These are phyloP conservation scores for Autographa gamma DNA, from an alignment of 2,888 invertebrate species.

Conservation along the genomic window DNA sequence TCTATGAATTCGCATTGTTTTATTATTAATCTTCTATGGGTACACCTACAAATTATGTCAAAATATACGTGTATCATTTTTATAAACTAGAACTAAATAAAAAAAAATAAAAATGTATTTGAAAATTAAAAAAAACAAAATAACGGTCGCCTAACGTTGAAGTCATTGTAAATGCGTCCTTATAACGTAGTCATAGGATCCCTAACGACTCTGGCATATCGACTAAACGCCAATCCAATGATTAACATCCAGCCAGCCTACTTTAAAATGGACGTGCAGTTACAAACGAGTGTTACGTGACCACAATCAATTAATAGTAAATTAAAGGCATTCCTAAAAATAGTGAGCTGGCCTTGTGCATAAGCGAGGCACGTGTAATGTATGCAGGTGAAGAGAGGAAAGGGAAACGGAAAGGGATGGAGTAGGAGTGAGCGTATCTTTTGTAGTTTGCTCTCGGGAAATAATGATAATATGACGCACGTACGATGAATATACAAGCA, in stretches of 20 bases:
- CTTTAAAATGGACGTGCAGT: constrained; percentile 1
- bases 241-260: background rate
- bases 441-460: background rate
- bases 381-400: background rate
- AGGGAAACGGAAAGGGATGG: background rate
- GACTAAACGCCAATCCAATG: background rate
- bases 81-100: too few species aligned
- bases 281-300: background rate
- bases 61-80: too few species aligned
- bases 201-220: background rate
- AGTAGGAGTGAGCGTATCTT: background rate
- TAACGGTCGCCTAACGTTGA: too few species aligned
- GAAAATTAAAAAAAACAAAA: too few species aligned
- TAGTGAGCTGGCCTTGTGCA: too few species aligned
- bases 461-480: background rate
- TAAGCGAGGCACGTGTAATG: background rate
- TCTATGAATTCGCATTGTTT: too few species aligned
- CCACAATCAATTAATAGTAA: background rate
- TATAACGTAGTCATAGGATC: background rate
- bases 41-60: too few species aligned
- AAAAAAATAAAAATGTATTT: too few species aligned
- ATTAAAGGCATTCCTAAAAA: background rate
- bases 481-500: too few species aligned
- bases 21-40: too few species aligned
- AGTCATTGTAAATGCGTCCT: background rate